Evolutionary conservation across 2,113 vertebrate species (phyloP), one percentile per base, ranked within the genome.

Genomic region (Meles meles): DNA sequence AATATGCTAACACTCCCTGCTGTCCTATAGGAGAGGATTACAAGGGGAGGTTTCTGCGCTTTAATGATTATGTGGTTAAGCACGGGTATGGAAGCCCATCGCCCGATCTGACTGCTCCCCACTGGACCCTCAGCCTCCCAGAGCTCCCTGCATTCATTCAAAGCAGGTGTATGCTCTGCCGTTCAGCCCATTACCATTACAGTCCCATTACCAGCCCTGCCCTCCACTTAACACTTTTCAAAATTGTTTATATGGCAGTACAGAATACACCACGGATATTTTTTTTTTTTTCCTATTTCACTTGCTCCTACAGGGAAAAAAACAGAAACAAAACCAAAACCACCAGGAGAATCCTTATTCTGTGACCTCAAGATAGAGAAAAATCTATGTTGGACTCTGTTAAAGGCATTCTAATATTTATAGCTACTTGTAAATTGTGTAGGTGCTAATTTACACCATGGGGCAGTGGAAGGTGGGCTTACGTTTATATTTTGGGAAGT

Each of bases 1-100:
- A 99, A 99, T 99, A 99, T 99, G 99, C 99, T 99, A 99, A 99
- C 99, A 99, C 99, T 99, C 98, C 99, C 99, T 99, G 99, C 98
- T 97, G 98, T 98, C 98, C 98, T 98, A 98, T 97, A 83, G 96
- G 97, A 98, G 98, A 98, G 98, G 99, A 98, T 98, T 98, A 98
- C 98, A 98, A 97, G 98, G 94, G 97, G 98, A 98, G 98, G 98
- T 98, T 98, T 98, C 98, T 98, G 98, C 76, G 98, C 98, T 98
- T 98, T 98, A 98, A 98, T 98, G 98, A 98, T 98, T 98, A 94
- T 98, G 98, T 47, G 98, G 97, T 97, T 97, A 97, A 98, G 98
- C 92, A 65, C 37, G 84, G 97, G 97, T 47, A 96, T 94, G 94
- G 85, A 61, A 91, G 95, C 96, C 88, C 96, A 96, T 97, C 94